Evolutionary conservation across 2,797 vertebrate species (phyloP), one percentile per base, ranked within the genome.

Genomic region (Oryzias sinensis): DNA sequence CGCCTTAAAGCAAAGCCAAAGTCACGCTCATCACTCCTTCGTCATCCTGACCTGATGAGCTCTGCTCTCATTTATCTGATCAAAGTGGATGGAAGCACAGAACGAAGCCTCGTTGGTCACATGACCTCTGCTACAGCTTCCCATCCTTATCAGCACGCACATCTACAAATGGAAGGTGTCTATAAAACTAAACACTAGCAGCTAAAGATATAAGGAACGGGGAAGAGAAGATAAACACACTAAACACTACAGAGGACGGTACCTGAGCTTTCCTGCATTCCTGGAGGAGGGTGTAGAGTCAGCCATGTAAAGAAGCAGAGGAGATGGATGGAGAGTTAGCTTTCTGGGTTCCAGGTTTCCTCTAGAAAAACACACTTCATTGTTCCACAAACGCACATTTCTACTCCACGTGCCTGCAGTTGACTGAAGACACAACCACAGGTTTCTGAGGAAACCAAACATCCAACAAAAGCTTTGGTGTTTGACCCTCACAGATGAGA

Each of bases 241-340:
- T 13, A 65, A 43, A 81, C 51, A 85, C 49, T 47, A 93, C 78
- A 92, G 72, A 77, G 70, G 92, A 97, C 93, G 43, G 93, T 98
- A 98, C 95, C 95, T 98, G 94, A 84, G 93, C 86, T 94, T 98
- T 97, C 96, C 93, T 92, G 94, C 94, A 94, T 95, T 95, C 94
- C 96, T 97, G 93, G 86, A 89, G 93, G 94, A 93, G 90, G 90
- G 92, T 92, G 93, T 93, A 93, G 93, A 92, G 90, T 90, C 87
- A 93, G 94, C 92, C 90, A 89, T 93, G 92, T 76, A 94, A 93
- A 92, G 92, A 93, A 96, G 80, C 93, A 95, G 94, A 95, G 91
- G 93, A 96, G 91, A 96, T 93, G 88, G 91, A 96, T 93, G 88
- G 9, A 93, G 87, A 80, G 91, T 96, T 94, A 95, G 92, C 93